Conservation (phyloP, 2,113 vertebrate species). For the Ursus arctos region DNA sequence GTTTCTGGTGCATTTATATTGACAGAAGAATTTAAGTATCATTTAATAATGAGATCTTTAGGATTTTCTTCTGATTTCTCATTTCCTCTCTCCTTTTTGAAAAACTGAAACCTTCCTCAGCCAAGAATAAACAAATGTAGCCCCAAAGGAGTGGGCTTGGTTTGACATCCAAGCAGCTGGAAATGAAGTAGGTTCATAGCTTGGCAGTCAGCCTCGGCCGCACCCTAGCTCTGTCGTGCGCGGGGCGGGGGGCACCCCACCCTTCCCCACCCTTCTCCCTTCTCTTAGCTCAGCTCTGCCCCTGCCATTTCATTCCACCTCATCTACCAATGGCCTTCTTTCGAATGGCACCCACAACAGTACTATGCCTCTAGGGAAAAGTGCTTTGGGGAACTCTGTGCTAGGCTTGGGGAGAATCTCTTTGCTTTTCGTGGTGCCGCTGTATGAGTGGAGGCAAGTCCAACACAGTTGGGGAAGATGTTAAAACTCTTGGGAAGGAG, state of each 20-base stretch:
- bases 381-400: too few species aligned
- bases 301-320: too few species aligned
- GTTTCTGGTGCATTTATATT: conserved; percentile 32
- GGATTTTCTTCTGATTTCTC: conserved; percentile 56
- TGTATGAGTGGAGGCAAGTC: background rate
- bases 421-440: background rate
- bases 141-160: background rate
- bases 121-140: background rate
- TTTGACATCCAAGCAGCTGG: background rate
- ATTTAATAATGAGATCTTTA: conserved; percentile 10
- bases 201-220: background rate
- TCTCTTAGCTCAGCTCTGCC: background rate
- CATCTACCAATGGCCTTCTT: background rate
- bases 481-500: conserved; percentile 32
- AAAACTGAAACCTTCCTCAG: conserved; percentile 30
- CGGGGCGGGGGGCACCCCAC: fast-evolving
- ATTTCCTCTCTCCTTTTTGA: conserved; percentile 46
- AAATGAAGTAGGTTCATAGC: background rate
- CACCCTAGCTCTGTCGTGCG: background rate
- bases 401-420: background rate
- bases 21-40: background rate
- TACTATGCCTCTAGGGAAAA: background rate
- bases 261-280: background rate
- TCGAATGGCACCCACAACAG: background rate
- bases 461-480: background rate